These are phyloP conservation scores for Orthosia incerta DNA, from an alignment of 2,888 invertebrate genomes.

Conservation along the genomic window DNA sequence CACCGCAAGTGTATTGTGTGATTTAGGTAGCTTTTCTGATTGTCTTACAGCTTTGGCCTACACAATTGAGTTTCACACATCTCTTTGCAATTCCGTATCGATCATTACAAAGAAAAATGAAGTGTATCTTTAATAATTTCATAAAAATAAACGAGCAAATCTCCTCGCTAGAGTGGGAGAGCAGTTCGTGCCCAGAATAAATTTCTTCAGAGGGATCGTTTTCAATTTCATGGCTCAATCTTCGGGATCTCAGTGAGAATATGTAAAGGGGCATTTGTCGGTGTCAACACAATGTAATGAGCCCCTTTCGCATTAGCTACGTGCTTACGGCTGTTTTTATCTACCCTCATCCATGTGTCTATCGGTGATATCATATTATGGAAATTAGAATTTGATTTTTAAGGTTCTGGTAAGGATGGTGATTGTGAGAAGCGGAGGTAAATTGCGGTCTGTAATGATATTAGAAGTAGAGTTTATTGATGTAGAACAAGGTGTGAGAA, in stretches of 20 bases:
- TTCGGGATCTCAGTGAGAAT: slow-evolving; percentile 89
- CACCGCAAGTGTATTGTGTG: too few relatives aligned
- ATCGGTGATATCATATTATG: slow-evolving; percentile 67
- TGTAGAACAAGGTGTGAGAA: background rate
- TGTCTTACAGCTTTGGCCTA: slow-evolving; percentile 4
- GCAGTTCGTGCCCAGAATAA: slow-evolving; percentile 90
- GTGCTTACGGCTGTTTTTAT: slow-evolving; percentile 80
- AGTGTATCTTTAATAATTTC: slow-evolving; percentile 89
- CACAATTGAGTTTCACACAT: slow-evolving; percentile 52
- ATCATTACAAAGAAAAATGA: slow-evolving; percentile 78
- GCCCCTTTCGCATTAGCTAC: slow-evolving; percentile 86
- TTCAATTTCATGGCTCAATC: slow-evolving; percentile 91
- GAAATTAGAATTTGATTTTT: slow-evolving; percentile 61
- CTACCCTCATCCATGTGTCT: slow-evolving; percentile 67
- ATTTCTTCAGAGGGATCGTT: slow-evolving; percentile 91
- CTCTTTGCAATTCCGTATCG: slow-evolving; percentile 49
- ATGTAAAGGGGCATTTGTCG: slow-evolving; percentile 91
- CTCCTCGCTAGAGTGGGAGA: slow-evolving; percentile 87
- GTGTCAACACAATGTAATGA: slow-evolving; percentile 90
- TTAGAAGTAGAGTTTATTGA: background rate
- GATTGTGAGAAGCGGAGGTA: slow-evolving; percentile 21
- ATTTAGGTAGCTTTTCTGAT: slow-evolving; percentile 4
- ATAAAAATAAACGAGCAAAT: slow-evolving; percentile 91
- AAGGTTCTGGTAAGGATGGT: slow-evolving; percentile 18
- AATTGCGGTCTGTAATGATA: slow-evolving; percentile 5